phyloP scores from a whole-genome alignment of 2,888 invertebrate species.

The Acanthopleura granulata region DNA sequence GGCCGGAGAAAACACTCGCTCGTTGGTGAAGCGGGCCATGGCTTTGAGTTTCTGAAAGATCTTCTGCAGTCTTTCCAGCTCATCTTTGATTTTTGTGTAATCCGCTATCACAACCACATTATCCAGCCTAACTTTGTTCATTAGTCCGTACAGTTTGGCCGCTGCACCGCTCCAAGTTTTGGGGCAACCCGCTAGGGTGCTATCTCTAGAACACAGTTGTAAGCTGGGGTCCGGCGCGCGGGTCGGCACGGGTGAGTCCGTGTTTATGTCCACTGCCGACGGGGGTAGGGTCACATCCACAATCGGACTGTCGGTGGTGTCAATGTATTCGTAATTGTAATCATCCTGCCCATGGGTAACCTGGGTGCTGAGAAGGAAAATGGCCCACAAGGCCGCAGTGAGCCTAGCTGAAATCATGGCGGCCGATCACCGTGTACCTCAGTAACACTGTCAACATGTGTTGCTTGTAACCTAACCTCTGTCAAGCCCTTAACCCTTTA shows the following conservation, averaged over 20 bases:
- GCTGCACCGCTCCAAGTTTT: background rate
- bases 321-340: background rate
- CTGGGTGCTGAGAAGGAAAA: background rate
- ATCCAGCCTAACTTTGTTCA: background rate
- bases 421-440: background rate
- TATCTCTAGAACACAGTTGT: background rate
- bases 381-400: background rate
- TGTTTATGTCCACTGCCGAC: background rate
- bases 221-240: background rate
- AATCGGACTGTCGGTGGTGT: background rate
- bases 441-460: background rate
- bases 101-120: background rate
- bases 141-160: background rate
- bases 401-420: background rate
- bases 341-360: background rate
- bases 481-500: background rate
- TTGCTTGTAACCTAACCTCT: background rate
- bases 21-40: background rate
- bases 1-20: background rate
- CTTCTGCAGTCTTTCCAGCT: background rate
- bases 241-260: background rate
- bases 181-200: background rate
- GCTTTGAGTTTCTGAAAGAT: background rate
- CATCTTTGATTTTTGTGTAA: background rate
- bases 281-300: background rate